phyloP scores from a whole-genome alignment of 2,888 invertebrate species.

The Cerceris ruficornis region DNA sequence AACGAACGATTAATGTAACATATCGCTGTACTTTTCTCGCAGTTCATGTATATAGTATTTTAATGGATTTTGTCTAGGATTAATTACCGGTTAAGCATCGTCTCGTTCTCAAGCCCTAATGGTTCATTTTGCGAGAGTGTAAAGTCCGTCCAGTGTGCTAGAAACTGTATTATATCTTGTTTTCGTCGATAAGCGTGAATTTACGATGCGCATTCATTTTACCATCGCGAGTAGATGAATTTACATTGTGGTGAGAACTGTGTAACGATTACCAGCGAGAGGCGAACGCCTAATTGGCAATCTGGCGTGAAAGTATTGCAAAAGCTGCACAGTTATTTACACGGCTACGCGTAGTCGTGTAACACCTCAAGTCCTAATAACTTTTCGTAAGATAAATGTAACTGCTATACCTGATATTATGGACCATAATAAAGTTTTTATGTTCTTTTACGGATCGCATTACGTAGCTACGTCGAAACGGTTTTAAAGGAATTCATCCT shows the following conservation, averaged over 20 bases:
- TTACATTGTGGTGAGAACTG: background rate
- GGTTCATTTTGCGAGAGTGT: constrained; percentile 64
- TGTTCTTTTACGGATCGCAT: constrained; percentile 69
- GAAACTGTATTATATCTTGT: constrained; percentile 41
- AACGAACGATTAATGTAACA: constrained; percentile 32
- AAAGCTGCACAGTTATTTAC: constrained; percentile 43
- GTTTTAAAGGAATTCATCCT: background rate
- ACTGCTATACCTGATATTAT: constrained; percentile 71
- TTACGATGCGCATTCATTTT: background rate
- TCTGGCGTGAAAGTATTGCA: constrained; percentile 5
- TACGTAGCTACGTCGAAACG: background rate
- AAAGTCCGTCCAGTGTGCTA: constrained; percentile 74
- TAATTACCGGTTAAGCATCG: constrained; percentile 31
- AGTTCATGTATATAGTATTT: constrained; percentile 60
- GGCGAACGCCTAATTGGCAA: too few relatives aligned
- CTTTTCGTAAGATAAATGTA: constrained; percentile 61
- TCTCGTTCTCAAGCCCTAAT: constrained; percentile 28
- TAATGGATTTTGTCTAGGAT: constrained; percentile 29
- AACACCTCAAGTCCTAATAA: constrained; percentile 47
- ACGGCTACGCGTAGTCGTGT: constrained; percentile 34
- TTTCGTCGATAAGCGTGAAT: background rate
- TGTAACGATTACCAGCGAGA: background rate
- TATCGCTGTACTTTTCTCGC: constrained; percentile 32
- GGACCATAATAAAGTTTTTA: constrained; percentile 77
- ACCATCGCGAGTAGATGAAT: constrained; percentile 1